phyloP scores from a whole-genome alignment of 2,888 invertebrate genomes.

The Philhelius pedissequus region DNA sequence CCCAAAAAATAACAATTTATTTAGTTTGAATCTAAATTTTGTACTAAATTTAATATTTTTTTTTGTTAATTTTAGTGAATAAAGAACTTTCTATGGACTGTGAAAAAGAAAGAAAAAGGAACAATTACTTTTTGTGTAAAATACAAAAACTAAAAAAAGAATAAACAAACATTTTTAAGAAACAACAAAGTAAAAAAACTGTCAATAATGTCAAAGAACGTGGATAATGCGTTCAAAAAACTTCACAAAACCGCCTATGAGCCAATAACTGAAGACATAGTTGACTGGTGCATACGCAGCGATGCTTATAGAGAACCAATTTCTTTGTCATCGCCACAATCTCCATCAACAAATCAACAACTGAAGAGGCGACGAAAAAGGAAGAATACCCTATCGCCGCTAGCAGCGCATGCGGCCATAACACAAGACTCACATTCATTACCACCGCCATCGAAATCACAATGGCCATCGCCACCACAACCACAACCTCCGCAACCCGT shows the following conservation, averaged over 20 bases:
- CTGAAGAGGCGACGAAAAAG: slow-evolving; percentile 46
- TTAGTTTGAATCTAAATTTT: not conserved
- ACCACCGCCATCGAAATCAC: slow-evolving; percentile 23
- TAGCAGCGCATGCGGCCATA: slow-evolving; percentile 13
- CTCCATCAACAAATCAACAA: slow-evolving; percentile 27
- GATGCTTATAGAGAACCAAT: slow-evolving; percentile 35
- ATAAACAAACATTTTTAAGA: not conserved
- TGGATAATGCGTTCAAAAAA: slow-evolving; percentile 78
- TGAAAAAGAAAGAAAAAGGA: slow-evolving; percentile 26
- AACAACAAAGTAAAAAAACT: not conserved
- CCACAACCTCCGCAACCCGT: not conserved
- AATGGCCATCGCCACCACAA: slow-evolving; percentile 27
- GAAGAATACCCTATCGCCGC: slow-evolving; percentile 6
- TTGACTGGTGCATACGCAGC: slow-evolving; percentile 75
- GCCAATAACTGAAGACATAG: slow-evolving; percentile 78
- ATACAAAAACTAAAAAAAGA: not conserved
- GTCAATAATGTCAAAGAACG: slow-evolving; percentile 76
- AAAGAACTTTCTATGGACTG: slow-evolving; percentile 39
- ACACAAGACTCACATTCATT: slow-evolving; percentile 3
- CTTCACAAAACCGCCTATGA: slow-evolving; percentile 73
- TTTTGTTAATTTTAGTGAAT: slow-evolving; percentile 30
- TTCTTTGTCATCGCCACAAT: not conserved
- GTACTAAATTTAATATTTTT: not conserved
- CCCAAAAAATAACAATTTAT: not conserved
- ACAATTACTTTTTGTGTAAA: slow-evolving; percentile 13